phyloP scores from a whole-genome alignment of 2,888 invertebrate species.

The Ornithoptera alexandrae region DNA sequence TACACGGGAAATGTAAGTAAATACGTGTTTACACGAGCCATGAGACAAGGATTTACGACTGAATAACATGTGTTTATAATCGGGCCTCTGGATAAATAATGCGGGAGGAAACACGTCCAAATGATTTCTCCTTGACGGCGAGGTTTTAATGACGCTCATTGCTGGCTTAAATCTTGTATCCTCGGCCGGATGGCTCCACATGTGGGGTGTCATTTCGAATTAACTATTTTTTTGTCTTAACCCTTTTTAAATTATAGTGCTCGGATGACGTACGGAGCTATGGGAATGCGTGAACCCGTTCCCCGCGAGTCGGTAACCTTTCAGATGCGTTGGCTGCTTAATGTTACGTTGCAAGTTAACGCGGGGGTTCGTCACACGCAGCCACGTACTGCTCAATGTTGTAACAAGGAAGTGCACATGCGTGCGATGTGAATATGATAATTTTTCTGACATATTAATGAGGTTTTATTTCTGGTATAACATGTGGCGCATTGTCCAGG shows the following conservation, averaged over 20 bases:
- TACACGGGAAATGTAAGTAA: constrained; percentile 28
- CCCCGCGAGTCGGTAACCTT: constrained; percentile 19
- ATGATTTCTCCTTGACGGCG: constrained; percentile 65
- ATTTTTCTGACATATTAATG: constrained; percentile 27
- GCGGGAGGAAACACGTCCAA: constrained; percentile 58
- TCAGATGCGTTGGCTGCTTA: constrained; percentile 27
- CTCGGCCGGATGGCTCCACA: constrained; percentile 51
- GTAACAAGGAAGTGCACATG: constrained; percentile 30
- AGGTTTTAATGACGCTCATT: constrained; percentile 57
- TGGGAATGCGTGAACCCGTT: constrained; percentile 60
- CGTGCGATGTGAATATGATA: constrained; percentile 20
- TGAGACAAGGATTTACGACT: constrained; percentile 66
- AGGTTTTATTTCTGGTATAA: constrained; percentile 21
- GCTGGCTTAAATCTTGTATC: constrained; percentile 47
- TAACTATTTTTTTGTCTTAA: constrained; percentile 67
- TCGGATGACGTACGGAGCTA: constrained; percentile 59
- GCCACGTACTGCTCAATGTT: constrained; percentile 5
- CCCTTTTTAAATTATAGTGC: constrained; percentile 72
- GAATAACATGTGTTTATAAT: constrained; percentile 74
- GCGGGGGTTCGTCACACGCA: constrained; percentile 9
- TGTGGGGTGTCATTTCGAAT: constrained; percentile 60
- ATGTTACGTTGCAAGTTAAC: constrained; percentile 15
- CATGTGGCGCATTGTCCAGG: constrained; percentile 13
- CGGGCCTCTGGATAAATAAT: constrained; percentile 57
- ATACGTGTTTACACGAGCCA: constrained; percentile 35